These are phyloP conservation scores for Leptatherina wallacei DNA, from an alignment of 2,797 vertebrate species.

Conservation along the genomic window DNA sequence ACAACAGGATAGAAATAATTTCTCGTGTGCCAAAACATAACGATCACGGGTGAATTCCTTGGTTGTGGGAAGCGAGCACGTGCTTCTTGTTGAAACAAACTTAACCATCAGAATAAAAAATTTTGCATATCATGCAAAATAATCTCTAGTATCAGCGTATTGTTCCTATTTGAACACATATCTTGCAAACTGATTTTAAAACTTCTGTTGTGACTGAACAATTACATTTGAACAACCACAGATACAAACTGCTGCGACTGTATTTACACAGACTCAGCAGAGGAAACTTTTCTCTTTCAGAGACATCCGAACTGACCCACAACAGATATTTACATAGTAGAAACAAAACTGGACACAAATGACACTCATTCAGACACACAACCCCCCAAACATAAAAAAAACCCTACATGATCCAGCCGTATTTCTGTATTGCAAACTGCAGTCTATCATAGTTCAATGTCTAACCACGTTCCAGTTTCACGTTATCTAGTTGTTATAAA, in stretches of 20 bases:
- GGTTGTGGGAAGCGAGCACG: not conserved
- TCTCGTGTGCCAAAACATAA: not conserved
- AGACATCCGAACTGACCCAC: not conserved
- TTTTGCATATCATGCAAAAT: conserved; percentile 14
- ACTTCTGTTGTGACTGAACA: not conserved
- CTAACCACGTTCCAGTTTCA: conserved; percentile 11
- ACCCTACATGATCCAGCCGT: not conserved
- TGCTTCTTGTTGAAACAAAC: not conserved
- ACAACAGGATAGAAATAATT: not conserved
- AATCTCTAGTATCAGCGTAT: not conserved
- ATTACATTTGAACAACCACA: not conserved
- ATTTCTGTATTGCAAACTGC: not conserved
- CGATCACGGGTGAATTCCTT: not conserved
- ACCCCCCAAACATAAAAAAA: not conserved
- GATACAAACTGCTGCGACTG: not conserved
- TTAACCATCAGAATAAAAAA: not conserved
- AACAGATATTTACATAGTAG: conserved; percentile 8
- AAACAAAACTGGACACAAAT: conserved; percentile 23
- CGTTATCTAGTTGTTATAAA: not conserved
- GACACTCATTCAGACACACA: not conserved
- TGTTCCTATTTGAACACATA: not conserved
- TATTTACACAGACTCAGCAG: not conserved
- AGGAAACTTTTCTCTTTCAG: not conserved
- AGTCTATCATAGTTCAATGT: not conserved
- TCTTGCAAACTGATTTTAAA: not conserved